Base-by-base conservation (phyloP, 2,113 vertebrate genomes). In the Aspiorhynchus laticeps region DNA sequence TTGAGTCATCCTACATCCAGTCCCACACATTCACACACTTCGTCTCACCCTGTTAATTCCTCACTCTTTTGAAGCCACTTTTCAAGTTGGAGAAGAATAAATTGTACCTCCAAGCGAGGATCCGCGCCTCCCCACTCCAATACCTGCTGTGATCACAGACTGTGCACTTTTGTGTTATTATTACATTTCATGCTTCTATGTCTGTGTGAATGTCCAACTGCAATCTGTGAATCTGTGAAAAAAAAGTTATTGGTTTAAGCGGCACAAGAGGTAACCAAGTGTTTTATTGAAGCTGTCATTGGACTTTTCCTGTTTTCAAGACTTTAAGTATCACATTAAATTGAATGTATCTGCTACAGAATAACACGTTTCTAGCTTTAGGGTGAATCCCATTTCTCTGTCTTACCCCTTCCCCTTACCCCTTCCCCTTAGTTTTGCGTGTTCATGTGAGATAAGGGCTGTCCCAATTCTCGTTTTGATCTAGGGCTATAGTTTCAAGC, bases 61-160 rank as follows among this genome's bases (percentile, higher is more conserved):
- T 85, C 33, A 31, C 88, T 92, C 92, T 92, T 94, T 94, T 94
- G 93, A 94, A 94, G 92, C 90, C 90, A 89, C 91, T 93, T 93
- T 95, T 94, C 91, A 94, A 92, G 92, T 93, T 83, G 83, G 91
- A 86, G 80, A 93, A 89, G 92, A 93, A 95, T 93, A 93, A 94
- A 94, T 93, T 94, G 94, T 90, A 93, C 92, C 92, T 94, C 85
- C 63, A 89, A 94, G 93, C 92, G 67, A 91, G 90, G 56, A 61
- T 63, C 41, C 89, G 90, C 56, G 87, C 83, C 90, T 71, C 89
- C 87, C 91, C 43, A 28, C 87, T 88, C 86, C 51, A 89, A 93
- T 91, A 89, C 93, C 93, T 93, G 93, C 94, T 95, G 94, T 94
- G 93, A 95, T 95, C 93, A 94, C 91, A 93, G 91, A 90, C 93